A percentile compares a stretch with the other conserved stretches of the same genome.
Evolutionary conservation across 2,888 invertebrate genomes (phyloP).

Genomic region (Sceliomorpha sp.): DNA sequence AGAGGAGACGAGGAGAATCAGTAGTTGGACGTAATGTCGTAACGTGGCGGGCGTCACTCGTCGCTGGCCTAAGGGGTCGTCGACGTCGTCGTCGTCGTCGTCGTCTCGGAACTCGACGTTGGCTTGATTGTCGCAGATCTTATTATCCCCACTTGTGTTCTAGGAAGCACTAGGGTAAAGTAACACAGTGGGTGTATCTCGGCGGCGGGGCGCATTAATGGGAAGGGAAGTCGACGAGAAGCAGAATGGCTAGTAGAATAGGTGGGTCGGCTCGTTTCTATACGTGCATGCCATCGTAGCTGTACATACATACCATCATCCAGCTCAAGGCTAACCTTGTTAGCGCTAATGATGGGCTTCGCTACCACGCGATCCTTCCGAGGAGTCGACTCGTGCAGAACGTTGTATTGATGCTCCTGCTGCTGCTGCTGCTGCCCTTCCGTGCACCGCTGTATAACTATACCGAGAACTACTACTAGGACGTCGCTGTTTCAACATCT

Average conservation of each 20-base stretch:
- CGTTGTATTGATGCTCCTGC: no score
- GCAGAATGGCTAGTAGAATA: slow-evolving; percentile 48
- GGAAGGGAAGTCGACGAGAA: slow-evolving; percentile 50
- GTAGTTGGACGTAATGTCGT: slow-evolving; percentile 63
- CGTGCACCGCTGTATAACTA: no score
- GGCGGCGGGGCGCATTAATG: slow-evolving; percentile 46
- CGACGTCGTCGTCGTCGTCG: slow-evolving; percentile 62
- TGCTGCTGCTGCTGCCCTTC: neutral
- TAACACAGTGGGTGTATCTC: slow-evolving; percentile 54
- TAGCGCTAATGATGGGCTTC: slow-evolving; percentile 75
- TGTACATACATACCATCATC: slow-evolving; percentile 42
- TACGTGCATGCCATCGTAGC: slow-evolving; percentile 35
- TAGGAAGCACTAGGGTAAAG: slow-evolving; percentile 61
- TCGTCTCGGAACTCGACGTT: slow-evolving; percentile 58
- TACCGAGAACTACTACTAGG: neutral
- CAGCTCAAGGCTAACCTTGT: slow-evolving; percentile 75
- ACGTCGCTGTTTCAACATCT: no score
- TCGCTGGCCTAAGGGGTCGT: slow-evolving; percentile 68
- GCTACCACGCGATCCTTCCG: slow-evolving; percentile 36
- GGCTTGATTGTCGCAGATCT: slow-evolving; percentile 78
- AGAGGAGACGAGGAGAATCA: slow-evolving; percentile 30
- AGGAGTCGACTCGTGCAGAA: slow-evolving; percentile 15
- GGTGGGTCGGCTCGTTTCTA: slow-evolving; percentile 47
- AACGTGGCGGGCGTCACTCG: slow-evolving; percentile 74
- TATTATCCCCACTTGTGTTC: slow-evolving; percentile 74